Evolutionary conservation across 1,140 invertebrate genomes (phyloP).

Genomic region (Dreissena rostriformis): DNA sequence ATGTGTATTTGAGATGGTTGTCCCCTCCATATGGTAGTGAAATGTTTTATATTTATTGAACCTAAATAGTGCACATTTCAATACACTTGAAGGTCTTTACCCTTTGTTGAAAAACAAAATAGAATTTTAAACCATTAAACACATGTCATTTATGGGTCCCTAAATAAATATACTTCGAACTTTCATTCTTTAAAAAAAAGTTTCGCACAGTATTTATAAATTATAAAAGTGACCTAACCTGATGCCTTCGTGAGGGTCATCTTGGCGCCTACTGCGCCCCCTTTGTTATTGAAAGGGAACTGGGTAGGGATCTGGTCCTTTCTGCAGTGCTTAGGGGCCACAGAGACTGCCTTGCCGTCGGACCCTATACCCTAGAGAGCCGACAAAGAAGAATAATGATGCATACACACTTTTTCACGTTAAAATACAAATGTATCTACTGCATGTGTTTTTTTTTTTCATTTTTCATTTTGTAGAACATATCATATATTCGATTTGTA

Average conservation of each 20-base stretch:
- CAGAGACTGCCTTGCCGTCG: slow-evolving; percentile 25
- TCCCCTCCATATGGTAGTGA: too few species aligned
- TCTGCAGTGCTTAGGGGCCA: slow-evolving; percentile 27
- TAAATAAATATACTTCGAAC: too few species aligned
- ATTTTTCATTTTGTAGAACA: not conserved
- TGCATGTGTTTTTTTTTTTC: not conserved
- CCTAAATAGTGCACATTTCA: too few species aligned
- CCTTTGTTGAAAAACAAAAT: not conserved
- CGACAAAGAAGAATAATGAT: not conserved
- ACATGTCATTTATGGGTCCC: not conserved
- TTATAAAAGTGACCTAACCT: not conserved
- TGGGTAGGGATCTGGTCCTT: slow-evolving; percentile 16
- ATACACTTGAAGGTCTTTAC: not conserved
- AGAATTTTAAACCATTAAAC: not conserved
- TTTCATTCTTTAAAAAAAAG: too few species aligned
- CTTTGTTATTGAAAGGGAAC: slow-evolving; percentile 6
- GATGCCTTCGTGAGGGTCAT: not conserved
- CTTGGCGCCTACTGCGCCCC: not conserved
- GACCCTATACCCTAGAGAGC: slow-evolving; percentile 19
- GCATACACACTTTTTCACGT: not conserved
- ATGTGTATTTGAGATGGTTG: too few species aligned
- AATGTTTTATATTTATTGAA: too few species aligned
- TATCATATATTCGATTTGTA: not conserved
- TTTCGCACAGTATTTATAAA: too few species aligned
- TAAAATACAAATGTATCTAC: not conserved